Base-by-base conservation (phyloP, 2,888 invertebrate species). In the Notodonta dromedarius region DNA sequence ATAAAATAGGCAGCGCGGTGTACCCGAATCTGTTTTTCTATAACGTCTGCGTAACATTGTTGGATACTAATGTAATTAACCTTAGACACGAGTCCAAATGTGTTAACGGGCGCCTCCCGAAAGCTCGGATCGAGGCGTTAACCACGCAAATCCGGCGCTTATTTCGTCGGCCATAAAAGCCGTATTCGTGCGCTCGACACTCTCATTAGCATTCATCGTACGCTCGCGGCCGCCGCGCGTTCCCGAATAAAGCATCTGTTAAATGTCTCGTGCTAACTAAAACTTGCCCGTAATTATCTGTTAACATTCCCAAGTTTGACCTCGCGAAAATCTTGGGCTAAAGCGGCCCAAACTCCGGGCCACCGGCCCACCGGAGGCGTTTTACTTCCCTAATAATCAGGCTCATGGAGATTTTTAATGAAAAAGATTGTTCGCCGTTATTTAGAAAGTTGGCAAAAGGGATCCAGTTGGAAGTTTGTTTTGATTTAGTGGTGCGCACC, bases 301-400 rank as follows among this genome's bases (percentile, higher is more conserved):
- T 93, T 93, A 93, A 93, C 92, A 93, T 91, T 91, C 87, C 89
- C 86, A 93, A 93, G 90, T 93, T 91, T 91, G 92, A 92, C 92
- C 92, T 88, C 90, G 90, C 87, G 88, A 82, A 90, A 90, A 91
- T 91, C 91, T 91, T 87, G 73, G 77, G 77, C 80, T 80, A 83
- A 85, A 79, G 85, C 85, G 87, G 82, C 82, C 80, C 80, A 80
- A 89, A 85, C 84, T 85, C 82, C 74, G 77, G 78, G 70, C 24
- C 24, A 24, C 80, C 77, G 77, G 82, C 83, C 83, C 85, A 87
- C 91, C 90, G 87, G 87, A 87, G 91, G 91, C 90, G 89, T 88
- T 93, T 91, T 88, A 87, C 90, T 89, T 87, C 86, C 87, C 88
- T 90, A 90, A 92, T 92, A 91, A 93, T 92, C 89, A 87, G 85